Conservation (phyloP, 2,797 vertebrate genomes). For the Euphonia xanthogaster region DNA sequence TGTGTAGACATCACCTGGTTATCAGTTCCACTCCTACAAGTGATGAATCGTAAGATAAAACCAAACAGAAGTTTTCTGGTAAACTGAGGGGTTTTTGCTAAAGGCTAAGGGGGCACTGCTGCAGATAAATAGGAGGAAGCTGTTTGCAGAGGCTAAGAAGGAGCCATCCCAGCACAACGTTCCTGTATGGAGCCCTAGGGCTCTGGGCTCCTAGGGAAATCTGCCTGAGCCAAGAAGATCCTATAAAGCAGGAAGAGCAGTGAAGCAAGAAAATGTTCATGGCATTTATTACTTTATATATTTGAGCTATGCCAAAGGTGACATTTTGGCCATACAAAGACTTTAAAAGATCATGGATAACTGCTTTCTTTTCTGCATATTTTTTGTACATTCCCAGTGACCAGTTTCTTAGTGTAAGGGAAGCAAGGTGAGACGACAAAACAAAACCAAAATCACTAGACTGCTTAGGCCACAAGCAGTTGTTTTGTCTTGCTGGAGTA, state of each 20-base stretch:
- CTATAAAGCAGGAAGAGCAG: background rate
- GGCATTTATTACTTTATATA: background rate
- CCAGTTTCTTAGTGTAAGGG: background rate
- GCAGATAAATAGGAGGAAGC: background rate
- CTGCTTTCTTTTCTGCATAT: background rate
- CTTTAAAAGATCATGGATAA: background rate
- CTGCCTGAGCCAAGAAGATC: background rate
- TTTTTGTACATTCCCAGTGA: background rate
- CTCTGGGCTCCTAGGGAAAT: background rate
- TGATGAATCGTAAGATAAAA: background rate
- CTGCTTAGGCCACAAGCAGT: background rate
- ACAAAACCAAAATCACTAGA: background rate
- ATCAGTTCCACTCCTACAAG: background rate
- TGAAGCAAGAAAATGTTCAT: background rate
- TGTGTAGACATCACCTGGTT: background rate
- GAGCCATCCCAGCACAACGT: background rate
- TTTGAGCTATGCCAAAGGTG: background rate
- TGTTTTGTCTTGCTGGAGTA: background rate
- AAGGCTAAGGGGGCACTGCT: background rate
- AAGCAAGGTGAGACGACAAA: background rate
- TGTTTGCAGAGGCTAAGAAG: background rate
- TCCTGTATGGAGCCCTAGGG: background rate
- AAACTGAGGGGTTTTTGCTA: background rate
- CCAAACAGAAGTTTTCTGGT: background rate
- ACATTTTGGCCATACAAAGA: background rate